These are phyloP conservation scores for Hylyphantes graminicola DNA, from an alignment of 1,140 invertebrate genomes.

Conservation along the genomic window DNA sequence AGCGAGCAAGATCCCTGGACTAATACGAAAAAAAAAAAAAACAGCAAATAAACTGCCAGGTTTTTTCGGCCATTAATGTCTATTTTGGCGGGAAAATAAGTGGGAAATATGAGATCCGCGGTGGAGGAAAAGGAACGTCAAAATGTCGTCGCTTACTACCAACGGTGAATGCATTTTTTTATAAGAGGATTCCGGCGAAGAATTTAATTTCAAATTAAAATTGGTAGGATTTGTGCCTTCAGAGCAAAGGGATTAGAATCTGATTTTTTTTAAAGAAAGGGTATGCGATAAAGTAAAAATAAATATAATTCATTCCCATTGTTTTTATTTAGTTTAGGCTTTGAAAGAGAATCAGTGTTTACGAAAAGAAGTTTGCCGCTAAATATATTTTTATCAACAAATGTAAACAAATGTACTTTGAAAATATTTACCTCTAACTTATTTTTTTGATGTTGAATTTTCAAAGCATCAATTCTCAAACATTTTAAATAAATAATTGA, in stretches of 20 bases:
- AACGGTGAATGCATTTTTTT: background rate
- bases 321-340: no score
- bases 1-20: background rate
- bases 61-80: slow-evolving; percentile 35
- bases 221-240: background rate
- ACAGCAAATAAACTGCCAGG: background rate
- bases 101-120: slow-evolving; percentile 16
- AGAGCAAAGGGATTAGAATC: background rate
- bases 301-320: background rate
- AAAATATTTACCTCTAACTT: no score
- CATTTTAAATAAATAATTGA: no score
- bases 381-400: no score
- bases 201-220: slow-evolving; percentile 27
- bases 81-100: background rate
- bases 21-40: background rate
- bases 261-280: background rate
- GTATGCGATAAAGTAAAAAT: background rate
- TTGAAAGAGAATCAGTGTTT: no score
- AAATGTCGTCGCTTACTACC: background rate
- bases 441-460: no score
- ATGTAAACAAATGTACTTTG: no score
- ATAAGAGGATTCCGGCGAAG: background rate
- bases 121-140: background rate
- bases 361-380: no score
- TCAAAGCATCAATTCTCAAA: no score